Evolutionary conservation across 1,140 invertebrate genomes (phyloP).

Genomic region (roundworm (Caenorhabditis elegans)): WBcel235 BX284605.5:7887001-7887500

Average conservation of each 20-base stretch:
- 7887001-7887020: too few relatives aligned
- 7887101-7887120: background rate
- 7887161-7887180: conserved; percentile 26
- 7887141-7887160: background rate
- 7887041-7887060: background rate
- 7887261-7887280: background rate
- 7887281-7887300: background rate
- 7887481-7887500: too few relatives aligned
- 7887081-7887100: conserved; percentile 12
- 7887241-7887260: background rate
- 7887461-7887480: too few relatives aligned
- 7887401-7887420: conserved; percentile 10
- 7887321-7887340: background rate
- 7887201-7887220: background rate
- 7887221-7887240: background rate
- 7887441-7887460: background rate
- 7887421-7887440: background rate
- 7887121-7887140: background rate
- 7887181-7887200: conserved; percentile 30
- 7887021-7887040: background rate
- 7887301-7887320: conserved; percentile 11
- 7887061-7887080: conserved; percentile 15
- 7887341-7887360: background rate
- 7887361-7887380: too few relatives aligned
- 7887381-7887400: background rate